Evolutionary conservation across 2,888 invertebrate species (phyloP), one percentile per base, ranked within the genome.

Genomic region (Plebejus anna): DNA sequence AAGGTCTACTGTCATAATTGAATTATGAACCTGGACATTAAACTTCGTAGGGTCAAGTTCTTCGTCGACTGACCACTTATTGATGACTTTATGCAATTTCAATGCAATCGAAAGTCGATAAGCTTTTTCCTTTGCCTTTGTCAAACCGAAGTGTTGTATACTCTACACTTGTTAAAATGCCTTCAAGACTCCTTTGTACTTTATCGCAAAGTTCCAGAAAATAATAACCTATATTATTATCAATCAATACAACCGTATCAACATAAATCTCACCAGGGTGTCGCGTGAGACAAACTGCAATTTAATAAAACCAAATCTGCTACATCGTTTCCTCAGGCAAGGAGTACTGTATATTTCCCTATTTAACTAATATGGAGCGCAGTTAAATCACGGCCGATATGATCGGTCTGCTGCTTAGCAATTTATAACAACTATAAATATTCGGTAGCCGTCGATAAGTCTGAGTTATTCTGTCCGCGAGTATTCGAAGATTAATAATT

Each of bases 361-460:
- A 73, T 73, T 73, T 73, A 73, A 73, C 73, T 73, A 73, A 73
- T 73, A 73, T 73, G 73, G 73, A 73, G 55, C 73, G 73, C 73
- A 51, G 28, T 73, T 73, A 73, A 73, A 73, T 73, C 73, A 73
- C 32, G 28, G 32, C 51, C 55, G 73, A 73, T 73, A 73, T 73
- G 73, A 73, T 73, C 73, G 73, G 28, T 51, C 55, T 55, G 73
- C 55, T 73, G 73, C 32, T 51, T 73, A 73, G 32, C 51, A 73
- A 73, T 73, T 73, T 73, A 73, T 73, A 73, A 73, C 73, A 36
- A 55, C 73, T 32, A 73, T 73, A 73, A 73, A 73, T 73, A 73
- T 73, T 73, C 73, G 73, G 73, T 73, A 73, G 73, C 73, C 73
- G 73, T 73, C 73, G 73, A 73, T 73, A 73, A 51, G 51, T 73